Conservation (phyloP, 2,888 invertebrate genomes). For the Caenorhabditis sp. region DNA sequence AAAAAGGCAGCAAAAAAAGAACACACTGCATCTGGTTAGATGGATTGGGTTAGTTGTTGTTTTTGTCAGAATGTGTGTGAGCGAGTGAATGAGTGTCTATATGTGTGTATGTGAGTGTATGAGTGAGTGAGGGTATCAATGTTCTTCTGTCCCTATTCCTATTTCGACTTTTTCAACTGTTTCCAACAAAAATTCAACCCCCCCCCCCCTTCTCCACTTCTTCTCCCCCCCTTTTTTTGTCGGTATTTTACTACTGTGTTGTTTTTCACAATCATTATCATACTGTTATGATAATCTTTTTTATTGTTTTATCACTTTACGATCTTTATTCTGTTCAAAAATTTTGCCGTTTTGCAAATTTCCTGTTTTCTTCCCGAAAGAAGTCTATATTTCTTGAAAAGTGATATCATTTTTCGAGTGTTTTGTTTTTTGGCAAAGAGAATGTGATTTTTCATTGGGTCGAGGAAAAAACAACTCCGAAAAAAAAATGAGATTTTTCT, state of each 20-base stretch:
- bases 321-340: neutral
- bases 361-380: neutral
- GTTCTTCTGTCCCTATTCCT: too few relatives aligned
- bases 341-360: neutral
- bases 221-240: too few relatives aligned
- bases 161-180: neutral
- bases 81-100: neutral
- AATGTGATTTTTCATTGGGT: too few relatives aligned
- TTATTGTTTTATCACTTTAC: neutral
- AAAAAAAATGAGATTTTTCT: too few relatives aligned
- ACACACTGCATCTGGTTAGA: neutral
- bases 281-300: neutral
- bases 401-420: too few relatives aligned
- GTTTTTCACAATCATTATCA: neutral
- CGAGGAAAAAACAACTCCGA: too few relatives aligned
- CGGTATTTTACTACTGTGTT: neutral
- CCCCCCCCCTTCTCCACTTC: too few relatives aligned
- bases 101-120: neutral
- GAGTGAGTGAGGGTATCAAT: neutral
- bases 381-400: too few relatives aligned
- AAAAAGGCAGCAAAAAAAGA: neutral
- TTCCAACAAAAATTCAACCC: neutral
- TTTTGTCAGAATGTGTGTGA: neutral
- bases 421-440: too few relatives aligned
- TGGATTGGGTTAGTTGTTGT: slow-evolving; percentile 1